Conservation (phyloP, 2,113 vertebrate species). For the Suricata suricatta region DNA sequence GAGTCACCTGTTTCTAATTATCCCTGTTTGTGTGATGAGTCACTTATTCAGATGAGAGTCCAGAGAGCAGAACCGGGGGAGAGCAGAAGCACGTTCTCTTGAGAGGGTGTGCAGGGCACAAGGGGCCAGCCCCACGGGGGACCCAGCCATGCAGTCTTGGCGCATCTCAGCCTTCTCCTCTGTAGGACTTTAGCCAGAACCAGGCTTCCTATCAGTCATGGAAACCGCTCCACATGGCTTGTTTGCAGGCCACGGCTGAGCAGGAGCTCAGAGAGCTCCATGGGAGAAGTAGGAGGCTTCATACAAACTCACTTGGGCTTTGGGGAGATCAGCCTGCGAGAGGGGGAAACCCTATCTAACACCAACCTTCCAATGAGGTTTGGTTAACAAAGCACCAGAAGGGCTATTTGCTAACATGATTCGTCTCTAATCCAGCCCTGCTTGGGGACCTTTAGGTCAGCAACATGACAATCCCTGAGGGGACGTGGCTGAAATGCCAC, state of each 20-base stretch:
- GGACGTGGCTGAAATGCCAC: neutral
- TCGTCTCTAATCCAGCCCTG: neutral
- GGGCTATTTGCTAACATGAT: neutral
- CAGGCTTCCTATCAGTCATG: neutral
- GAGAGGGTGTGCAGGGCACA: neutral
- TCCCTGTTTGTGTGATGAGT: neutral
- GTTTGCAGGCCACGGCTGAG: neutral
- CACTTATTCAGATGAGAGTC: constrained; percentile 5
- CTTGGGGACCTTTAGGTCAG: neutral
- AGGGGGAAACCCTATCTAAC: neutral
- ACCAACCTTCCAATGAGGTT: neutral
- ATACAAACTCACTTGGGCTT: neutral
- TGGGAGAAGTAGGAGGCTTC: neutral
- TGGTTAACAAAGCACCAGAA: neutral
- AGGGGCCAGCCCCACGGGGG: neutral
- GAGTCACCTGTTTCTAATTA: constrained; percentile 64
- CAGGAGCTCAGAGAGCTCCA: neutral
- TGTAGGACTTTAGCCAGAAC: neutral
- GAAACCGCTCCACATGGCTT: neutral
- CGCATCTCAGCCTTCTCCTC: neutral
- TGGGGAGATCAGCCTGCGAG: rapidly evolving
- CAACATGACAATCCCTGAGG: neutral
- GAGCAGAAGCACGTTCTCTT: neutral
- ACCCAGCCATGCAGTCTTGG: rapidly evolving
- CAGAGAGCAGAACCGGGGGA: neutral